Conservation (phyloP, 2,797 vertebrate genomes). For the Rhynchotus rufescens region DNA sequence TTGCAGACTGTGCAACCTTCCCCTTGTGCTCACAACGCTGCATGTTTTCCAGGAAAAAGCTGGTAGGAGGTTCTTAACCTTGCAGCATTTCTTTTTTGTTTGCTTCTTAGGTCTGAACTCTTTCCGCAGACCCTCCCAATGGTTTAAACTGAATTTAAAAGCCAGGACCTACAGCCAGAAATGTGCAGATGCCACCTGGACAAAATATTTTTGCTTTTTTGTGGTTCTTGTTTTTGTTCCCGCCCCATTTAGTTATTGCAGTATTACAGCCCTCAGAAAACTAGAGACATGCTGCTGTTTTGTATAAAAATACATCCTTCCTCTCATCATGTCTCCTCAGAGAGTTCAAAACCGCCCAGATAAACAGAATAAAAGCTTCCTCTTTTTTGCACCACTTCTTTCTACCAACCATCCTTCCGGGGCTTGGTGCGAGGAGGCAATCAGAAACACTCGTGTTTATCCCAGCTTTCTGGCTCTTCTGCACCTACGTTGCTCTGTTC, state of each 20-base stretch:
- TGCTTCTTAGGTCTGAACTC: background rate
- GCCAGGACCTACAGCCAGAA: background rate
- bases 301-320: background rate
- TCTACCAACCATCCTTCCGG: background rate
- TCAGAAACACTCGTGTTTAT: background rate
- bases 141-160: background rate
- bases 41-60: background rate
- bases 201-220: background rate
- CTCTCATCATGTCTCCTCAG: background rate
- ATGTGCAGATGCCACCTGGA: background rate
- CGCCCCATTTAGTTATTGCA: background rate
- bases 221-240: too few species aligned
- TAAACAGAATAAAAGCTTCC: background rate
- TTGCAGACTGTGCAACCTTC: background rate
- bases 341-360: background rate
- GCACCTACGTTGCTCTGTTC: background rate
- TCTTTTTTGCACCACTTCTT: background rate
- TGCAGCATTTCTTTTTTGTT: background rate
- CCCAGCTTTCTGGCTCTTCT: background rate
- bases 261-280: background rate
- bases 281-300: background rate
- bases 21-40: background rate
- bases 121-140: background rate
- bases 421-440: background rate
- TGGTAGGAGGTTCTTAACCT: background rate